These are phyloP conservation scores for Nasonia oneida DNA, from an alignment of 2,888 invertebrate genomes.

Conservation along the genomic window DNA sequence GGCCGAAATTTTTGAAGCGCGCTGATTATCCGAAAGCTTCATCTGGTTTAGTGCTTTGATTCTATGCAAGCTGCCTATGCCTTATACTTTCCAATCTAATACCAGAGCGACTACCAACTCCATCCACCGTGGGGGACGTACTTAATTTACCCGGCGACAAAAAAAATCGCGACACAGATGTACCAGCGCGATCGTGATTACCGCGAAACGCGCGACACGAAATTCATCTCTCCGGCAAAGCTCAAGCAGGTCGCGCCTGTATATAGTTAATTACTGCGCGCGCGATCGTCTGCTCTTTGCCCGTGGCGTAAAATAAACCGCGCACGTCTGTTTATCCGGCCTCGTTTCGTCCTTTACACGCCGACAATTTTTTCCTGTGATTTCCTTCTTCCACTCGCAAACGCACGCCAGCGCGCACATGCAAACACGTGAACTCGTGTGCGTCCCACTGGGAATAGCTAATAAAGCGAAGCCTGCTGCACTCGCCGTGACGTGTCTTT, in stretches of 20 bases:
- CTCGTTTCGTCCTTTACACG: neutral
- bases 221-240: neutral
- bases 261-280: neutral
- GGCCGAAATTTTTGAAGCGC: too few relatives aligned
- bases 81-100: neutral
- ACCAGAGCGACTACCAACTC: neutral
- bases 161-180: too few relatives aligned
- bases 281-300: neutral
- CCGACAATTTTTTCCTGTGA: neutral
- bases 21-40: too few relatives aligned
- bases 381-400: neutral
- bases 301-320: neutral
- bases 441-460: conserved; percentile 52
- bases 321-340: neutral
- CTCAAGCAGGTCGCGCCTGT: neutral
- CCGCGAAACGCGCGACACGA: neutral
- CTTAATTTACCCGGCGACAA: too few relatives aligned
- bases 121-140: too few relatives aligned
- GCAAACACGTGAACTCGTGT: neutral
- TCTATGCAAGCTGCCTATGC: neutral
- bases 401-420: too few relatives aligned
- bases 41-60: neutral
- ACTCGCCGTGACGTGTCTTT: neutral
- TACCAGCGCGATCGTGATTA: neutral
- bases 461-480: conserved; percentile 32